A percentile compares a stretch with the other conserved stretches of the same genome.
phyloP scores from a whole-genome alignment of 2,797 vertebrate genomes.

The Myripristis murdjan region DNA sequence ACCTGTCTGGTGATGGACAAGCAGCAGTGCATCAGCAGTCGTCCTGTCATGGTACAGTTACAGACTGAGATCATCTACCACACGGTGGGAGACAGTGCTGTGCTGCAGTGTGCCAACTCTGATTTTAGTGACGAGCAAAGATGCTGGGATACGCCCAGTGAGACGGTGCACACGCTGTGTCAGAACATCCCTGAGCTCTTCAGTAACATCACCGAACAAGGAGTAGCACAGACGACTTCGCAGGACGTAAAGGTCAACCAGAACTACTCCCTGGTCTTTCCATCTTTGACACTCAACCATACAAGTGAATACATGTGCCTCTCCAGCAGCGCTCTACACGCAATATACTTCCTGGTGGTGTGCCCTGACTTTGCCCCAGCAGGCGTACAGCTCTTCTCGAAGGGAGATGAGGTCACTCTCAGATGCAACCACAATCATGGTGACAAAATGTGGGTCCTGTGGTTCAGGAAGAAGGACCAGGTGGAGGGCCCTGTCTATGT shows the following conservation, averaged over 20 bases:
- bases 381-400: conserved; percentile 7
- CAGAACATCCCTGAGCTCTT: too few species aligned
- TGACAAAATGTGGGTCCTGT: too few species aligned
- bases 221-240: background rate
- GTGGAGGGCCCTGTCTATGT: too few species aligned
- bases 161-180: too few species aligned
- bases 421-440: background rate
- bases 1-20: too few species aligned
- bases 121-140: background rate
- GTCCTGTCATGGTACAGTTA: rapidly evolving
- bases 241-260: too few species aligned
- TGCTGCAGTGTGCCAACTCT: background rate
- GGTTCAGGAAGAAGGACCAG: too few species aligned
- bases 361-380: background rate
- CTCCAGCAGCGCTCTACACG: too few species aligned
- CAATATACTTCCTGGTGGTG: rapidly evolving
- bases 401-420: background rate
- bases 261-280: too few species aligned
- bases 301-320: rapidly evolving
- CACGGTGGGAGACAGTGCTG: background rate
- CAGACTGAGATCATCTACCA: background rate
- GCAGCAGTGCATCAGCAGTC: conserved; percentile 13
- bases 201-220: too few species aligned
- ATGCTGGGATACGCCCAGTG: too few species aligned
- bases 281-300: background rate